Conservation (phyloP, 2,113 vertebrate species). For the Melozone crissalis region DNA sequence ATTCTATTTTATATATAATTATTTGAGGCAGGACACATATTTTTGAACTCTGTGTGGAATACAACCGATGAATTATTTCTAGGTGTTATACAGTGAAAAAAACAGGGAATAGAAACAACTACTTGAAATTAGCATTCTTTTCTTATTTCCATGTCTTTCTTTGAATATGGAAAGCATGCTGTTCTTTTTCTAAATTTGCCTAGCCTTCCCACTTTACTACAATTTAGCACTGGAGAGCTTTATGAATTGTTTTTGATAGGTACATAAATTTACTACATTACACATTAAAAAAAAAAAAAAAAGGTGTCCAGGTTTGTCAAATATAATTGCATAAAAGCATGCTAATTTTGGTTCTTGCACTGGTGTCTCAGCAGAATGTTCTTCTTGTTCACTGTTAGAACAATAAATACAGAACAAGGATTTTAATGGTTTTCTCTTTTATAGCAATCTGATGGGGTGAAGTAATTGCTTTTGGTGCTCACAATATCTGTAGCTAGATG, state of each 20-base stretch:
- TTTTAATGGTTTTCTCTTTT: slow-evolving; percentile 54
- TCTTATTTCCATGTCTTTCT: neutral
- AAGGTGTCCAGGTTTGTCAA: neutral
- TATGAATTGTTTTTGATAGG: slow-evolving; percentile 29
- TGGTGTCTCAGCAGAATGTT: slow-evolving; percentile 38
- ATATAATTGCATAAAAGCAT: slow-evolving; percentile 59
- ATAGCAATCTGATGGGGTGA: slow-evolving; percentile 55
- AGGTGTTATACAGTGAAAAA: neutral
- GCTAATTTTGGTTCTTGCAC: slow-evolving; percentile 38
- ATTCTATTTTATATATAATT: neutral
- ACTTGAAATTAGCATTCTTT: neutral
- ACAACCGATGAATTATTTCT: neutral
- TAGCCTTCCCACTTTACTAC: neutral
- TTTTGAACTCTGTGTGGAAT: neutral
- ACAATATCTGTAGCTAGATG: slow-evolving; percentile 51
- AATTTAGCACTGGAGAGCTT: neutral
- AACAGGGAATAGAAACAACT: neutral
- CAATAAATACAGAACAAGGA: slow-evolving; percentile 46
- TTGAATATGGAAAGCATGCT: neutral
- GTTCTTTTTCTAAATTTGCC: slow-evolving; percentile 1
- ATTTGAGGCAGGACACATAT: neutral
- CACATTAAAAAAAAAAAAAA: slow-evolving; percentile 32
- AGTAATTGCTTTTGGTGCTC: slow-evolving; percentile 65
- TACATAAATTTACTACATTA: slow-evolving; percentile 46
- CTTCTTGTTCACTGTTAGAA: slow-evolving; percentile 42